Evolutionary conservation across 2,888 invertebrate species (phyloP).

Genomic region (Melikaiella ostensackeni): DNA sequence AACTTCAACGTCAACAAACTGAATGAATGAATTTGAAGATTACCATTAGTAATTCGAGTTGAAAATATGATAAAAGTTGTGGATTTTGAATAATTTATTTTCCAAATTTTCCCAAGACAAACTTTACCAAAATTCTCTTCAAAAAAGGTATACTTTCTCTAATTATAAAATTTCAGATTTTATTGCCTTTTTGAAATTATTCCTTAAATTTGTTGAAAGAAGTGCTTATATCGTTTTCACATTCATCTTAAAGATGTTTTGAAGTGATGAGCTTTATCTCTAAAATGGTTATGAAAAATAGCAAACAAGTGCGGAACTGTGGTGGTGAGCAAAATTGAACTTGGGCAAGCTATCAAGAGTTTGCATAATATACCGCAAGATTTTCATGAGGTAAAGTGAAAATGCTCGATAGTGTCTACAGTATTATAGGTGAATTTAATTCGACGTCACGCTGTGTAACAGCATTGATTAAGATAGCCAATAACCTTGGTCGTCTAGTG

Average conservation of each 20-base stretch:
- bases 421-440: conserved; percentile 28
- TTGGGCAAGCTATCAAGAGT: conserved; percentile 28
- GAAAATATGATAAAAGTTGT: too few relatives aligned
- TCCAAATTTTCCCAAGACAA: too few relatives aligned
- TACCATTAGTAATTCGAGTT: too few relatives aligned
- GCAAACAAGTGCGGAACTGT: conserved; percentile 4
- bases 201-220: background rate
- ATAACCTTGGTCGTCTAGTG: conserved; percentile 48
- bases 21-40: too few relatives aligned
- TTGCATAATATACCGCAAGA: conserved; percentile 32
- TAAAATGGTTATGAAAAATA: conserved; percentile 7
- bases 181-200: too few relatives aligned
- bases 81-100: too few relatives aligned
- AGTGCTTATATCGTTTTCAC: background rate
- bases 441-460: conserved; percentile 51
- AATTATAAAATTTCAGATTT: too few relatives aligned
- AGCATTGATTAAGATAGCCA: conserved; percentile 59
- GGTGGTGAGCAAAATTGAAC: conserved; percentile 8
- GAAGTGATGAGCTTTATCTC: background rate
- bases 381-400: conserved; percentile 26
- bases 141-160: too few relatives aligned
- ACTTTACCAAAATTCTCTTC: too few relatives aligned
- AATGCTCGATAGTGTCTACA: conserved; percentile 34
- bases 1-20: too few relatives aligned
- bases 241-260: background rate